Evolutionary conservation across 2,888 invertebrate species (phyloP).

Genomic region (Ptychoptera contaminata): DNA sequence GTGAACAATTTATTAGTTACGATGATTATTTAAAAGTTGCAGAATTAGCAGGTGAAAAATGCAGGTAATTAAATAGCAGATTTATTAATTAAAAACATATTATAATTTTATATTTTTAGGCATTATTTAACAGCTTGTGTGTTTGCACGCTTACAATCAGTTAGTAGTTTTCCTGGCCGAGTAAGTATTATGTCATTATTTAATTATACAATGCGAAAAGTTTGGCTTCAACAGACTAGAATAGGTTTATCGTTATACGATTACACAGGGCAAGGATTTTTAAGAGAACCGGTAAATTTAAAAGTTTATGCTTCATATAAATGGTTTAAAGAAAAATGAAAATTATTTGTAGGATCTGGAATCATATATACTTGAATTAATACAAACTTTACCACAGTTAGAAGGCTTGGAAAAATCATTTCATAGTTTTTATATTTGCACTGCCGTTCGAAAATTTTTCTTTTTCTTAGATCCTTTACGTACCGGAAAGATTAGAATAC

Average conservation of each 20-base stretch:
- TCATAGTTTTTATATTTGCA: constrained; percentile 91
- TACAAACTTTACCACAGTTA: constrained; percentile 80
- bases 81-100: too few relatives aligned
- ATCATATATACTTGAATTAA: constrained; percentile 84
- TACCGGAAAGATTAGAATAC: constrained; percentile 76
- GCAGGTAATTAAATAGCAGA: too few relatives aligned
- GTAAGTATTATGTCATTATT: constrained; percentile 81
- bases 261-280: constrained; percentile 78
- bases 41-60: constrained; percentile 57
- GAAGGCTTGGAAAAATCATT: constrained; percentile 86
- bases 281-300: constrained; percentile 56
- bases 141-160: constrained; percentile 75
- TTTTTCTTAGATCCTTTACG: constrained; percentile 87
- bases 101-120: too few relatives aligned
- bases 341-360: constrained; percentile 65
- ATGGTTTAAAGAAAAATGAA: too few relatives aligned
- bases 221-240: constrained; percentile 89
- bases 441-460: constrained; percentile 88
- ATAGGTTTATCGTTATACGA: constrained; percentile 89
- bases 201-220: constrained; percentile 89
- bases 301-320: too few relatives aligned
- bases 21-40: constrained; percentile 69
- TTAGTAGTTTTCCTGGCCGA: constrained; percentile 64
- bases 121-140: constrained; percentile 72
- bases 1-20: constrained; percentile 70